Percentiles rank a stretch among this genome's conserved stretches.
Conservation (phyloP, 2,797 vertebrate genomes). For the Graptemys geographica region DNA sequence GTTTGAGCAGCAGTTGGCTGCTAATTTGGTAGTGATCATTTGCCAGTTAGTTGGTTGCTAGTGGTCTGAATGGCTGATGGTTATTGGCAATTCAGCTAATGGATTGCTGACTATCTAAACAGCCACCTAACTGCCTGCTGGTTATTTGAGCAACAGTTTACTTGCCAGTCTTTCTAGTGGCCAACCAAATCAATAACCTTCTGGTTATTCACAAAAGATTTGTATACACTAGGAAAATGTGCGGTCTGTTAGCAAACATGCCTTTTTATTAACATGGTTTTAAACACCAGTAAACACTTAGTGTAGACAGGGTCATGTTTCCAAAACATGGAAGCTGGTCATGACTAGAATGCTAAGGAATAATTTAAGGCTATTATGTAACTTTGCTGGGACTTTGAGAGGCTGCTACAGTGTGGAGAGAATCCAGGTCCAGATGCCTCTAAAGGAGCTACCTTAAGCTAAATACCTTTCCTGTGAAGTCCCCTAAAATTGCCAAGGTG, state of each 20-base stretch:
- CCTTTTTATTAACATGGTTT: not conserved
- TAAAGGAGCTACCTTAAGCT: not conserved
- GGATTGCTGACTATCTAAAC: not conserved
- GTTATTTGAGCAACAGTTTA: not conserved
- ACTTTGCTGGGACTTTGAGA: constrained; percentile 38
- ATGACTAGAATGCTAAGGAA: not conserved
- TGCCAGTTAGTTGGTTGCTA: not conserved
- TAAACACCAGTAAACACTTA: not conserved
- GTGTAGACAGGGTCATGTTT: not conserved
- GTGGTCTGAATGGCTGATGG: not conserved
- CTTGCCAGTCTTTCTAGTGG: not conserved
- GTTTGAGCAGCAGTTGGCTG: not conserved
- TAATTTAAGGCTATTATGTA: not conserved
- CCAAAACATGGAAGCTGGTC: not conserved
- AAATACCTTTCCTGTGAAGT: not conserved
- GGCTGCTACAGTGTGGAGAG: constrained; percentile 26
- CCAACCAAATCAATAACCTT: not conserved
- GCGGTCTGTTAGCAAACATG: not conserved
- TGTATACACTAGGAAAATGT: not conserved
- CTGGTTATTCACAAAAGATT: rapidly evolving
- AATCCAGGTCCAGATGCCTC: not conserved
- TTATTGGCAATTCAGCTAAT: constrained; percentile 6
- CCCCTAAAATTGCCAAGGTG: not conserved
- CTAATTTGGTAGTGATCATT: not conserved
- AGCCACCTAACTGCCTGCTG: constrained; percentile 9